Evolutionary conservation across 92 coral and sea anemone genomes (phyloP).

Genomic region (Zoanthus gigantus): DNA sequence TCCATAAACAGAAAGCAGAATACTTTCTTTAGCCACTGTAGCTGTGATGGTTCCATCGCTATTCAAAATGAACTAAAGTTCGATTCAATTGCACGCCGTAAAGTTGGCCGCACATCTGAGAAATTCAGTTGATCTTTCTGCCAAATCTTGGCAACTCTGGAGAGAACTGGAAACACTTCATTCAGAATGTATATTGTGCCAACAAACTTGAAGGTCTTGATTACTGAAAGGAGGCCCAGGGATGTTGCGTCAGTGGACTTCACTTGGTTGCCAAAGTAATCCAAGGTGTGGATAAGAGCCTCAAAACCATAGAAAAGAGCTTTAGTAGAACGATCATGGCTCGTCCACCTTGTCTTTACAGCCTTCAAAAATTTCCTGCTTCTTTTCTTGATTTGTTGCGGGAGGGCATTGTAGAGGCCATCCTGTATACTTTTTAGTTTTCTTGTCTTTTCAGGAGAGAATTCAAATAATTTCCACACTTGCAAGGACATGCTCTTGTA

Average conservation of each 20-base stretch:
- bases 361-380: conserved; percentile 23
- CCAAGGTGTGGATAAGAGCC: conserved; percentile 10
- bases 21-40: no score
- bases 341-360: conserved; percentile 21
- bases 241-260: conserved; percentile 21
- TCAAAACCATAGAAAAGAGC: conserved; percentile 20
- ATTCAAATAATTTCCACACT: conserved; percentile 24
- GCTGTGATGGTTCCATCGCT: no score
- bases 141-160: not conserved
- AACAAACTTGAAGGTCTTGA: conserved; percentile 15
- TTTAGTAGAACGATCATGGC: conserved; percentile 8
- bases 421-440: not conserved
- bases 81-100: conserved; percentile 1
- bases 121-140: conserved; percentile 28
- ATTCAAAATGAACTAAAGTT: no score
- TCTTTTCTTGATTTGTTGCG: not conserved
- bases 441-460: conserved; percentile 27
- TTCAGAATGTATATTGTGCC: conserved; percentile 19
- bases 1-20: no score
- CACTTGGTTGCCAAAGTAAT: conserved; percentile 1
- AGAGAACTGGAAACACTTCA: conserved; percentile 18
- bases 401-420: not conserved
- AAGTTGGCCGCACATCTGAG: conserved; percentile 24
- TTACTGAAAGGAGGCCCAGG: conserved; percentile 14
- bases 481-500: conserved; percentile 10